Percentiles rank a stretch among this genome's conserved stretches.
Conservation (phyloP, 2,113 vertebrate species). For the Phyllopteryx taeniolatus region DNA sequence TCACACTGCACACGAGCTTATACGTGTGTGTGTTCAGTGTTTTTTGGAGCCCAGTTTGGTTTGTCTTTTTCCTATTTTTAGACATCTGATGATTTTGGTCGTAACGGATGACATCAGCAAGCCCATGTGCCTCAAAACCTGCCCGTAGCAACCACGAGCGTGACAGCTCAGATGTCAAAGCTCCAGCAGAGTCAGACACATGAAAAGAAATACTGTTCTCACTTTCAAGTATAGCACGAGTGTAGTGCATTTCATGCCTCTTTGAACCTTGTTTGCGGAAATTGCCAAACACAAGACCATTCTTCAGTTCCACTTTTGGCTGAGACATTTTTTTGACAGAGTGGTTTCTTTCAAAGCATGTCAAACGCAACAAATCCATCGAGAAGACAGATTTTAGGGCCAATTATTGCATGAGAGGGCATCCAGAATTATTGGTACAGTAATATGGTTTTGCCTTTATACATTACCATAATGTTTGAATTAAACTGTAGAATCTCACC, state of each 20-base stretch:
- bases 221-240: conserved; percentile 9
- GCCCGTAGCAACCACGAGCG: conserved; percentile 22
- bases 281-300: not conserved
- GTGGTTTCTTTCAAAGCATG: not conserved
- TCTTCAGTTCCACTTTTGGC: not conserved
- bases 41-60: conserved; percentile 22
- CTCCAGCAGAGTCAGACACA: conserved; percentile 2
- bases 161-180: conserved; percentile 3
- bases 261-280: not conserved
- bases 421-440: not conserved
- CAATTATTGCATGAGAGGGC: not conserved
- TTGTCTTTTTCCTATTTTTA: conserved; percentile 48
- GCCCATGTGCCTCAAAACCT: conserved; percentile 52
- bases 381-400: conserved; percentile 12
- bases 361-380: not conserved
- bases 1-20: conserved; percentile 36
- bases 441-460: not conserved
- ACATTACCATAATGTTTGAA: not conserved
- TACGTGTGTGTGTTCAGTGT: conserved; percentile 4
- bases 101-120: conserved; percentile 44
- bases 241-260: not conserved
- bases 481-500: not conserved
- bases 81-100: conserved; percentile 39
- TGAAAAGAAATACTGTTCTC: conserved; percentile 2
- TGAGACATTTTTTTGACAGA: not conserved